Evolutionary conservation across 1,140 invertebrate species (phyloP).

Genomic region (Macrostomum lignano): DNA sequence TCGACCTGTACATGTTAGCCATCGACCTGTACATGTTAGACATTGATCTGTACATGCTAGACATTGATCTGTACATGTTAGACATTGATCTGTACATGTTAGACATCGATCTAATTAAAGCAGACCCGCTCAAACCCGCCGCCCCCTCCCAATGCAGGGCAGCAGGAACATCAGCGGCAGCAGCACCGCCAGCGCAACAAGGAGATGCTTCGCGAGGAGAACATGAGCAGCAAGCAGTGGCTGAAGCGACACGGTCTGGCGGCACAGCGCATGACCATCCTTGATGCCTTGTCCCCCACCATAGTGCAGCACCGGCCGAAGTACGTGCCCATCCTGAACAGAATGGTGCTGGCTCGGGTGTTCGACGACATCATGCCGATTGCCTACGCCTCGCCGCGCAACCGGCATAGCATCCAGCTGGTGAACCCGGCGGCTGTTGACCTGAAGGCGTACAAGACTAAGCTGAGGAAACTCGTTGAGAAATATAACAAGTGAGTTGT

Average conservation of each 20-base stretch:
- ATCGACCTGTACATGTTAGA: too few species aligned
- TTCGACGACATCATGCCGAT: conserved; percentile 21
- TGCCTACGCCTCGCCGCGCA: conserved; percentile 11
- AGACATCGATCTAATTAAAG: too few species aligned
- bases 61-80: too few species aligned
- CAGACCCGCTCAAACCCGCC: too few species aligned
- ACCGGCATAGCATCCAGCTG: conserved; percentile 10
- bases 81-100: too few species aligned
- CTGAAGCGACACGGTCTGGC: conserved; percentile 16
- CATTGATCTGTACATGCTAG: too few species aligned
- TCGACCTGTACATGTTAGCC: too few species aligned
- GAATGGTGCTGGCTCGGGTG: conserved; percentile 18
- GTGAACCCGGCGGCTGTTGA: conserved; percentile 15
- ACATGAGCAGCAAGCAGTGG: too few species aligned
- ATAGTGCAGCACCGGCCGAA: conserved; percentile 16
- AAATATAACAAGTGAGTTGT: conserved; percentile 12
- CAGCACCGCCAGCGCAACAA: too few species aligned
- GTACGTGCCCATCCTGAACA: conserved; percentile 20
- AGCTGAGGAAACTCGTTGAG: conserved; percentile 10
- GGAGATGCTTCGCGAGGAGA: too few species aligned
- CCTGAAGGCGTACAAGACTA: conserved; percentile 12
- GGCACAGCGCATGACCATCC: conserved; percentile 19
- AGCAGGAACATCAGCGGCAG: too few species aligned
- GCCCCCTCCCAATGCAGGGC: too few species aligned
- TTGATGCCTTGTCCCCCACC: conserved; percentile 19